Evolutionary conservation across 2,888 invertebrate genomes (phyloP), one percentile per base, ranked within the genome.

Genomic region (Sabatieria punctata): DNA sequence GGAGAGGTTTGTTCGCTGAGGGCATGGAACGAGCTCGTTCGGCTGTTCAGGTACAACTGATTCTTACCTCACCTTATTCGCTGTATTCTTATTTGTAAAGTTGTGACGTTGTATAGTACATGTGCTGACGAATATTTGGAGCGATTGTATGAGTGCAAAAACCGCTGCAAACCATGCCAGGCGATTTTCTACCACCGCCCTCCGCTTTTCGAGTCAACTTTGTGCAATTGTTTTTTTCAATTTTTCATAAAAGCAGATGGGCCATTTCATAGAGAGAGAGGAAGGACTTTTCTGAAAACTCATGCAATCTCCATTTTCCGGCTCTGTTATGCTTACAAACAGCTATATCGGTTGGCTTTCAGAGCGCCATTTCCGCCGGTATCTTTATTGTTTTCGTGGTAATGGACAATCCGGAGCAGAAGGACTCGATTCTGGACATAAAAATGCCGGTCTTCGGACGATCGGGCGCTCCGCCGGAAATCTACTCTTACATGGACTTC

Each of bases 321-420:
- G 30, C 30, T 8, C 15, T 30, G 8, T 30, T 15, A 30, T 11
- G 30, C 15, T 30, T 30, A 11, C 11, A 30, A 30, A 11, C 30
- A 11, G 8, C 15, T 4, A n/a, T 37, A 6, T 15, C 37, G 6
- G 4, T n/a, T 37, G 15, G 6, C 18, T 37, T n/a, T 15, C 74
- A 85, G 57, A 70, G 79, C 56, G 85, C 86, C 2, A 76, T 79
- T 51, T 74, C 84, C 44, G 75, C 78, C 46, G 78, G 83, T 36
- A 79, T 99, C 54, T 95, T 99, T 68, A 75, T 85, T 51, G 85
- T 97, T 4, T 97, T 93, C 65, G 78, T 99, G 43, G 81, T 97
- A 52, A 78, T 97, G 40, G 97, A 99, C 66, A 89, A 85, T 71
- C 86, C 86, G 6, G 75, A 79, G 53, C 84, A 81, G 65, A 83